phyloP scores from a whole-genome alignment of 2,797 vertebrate species.

The Coreius guichenoti region DNA sequence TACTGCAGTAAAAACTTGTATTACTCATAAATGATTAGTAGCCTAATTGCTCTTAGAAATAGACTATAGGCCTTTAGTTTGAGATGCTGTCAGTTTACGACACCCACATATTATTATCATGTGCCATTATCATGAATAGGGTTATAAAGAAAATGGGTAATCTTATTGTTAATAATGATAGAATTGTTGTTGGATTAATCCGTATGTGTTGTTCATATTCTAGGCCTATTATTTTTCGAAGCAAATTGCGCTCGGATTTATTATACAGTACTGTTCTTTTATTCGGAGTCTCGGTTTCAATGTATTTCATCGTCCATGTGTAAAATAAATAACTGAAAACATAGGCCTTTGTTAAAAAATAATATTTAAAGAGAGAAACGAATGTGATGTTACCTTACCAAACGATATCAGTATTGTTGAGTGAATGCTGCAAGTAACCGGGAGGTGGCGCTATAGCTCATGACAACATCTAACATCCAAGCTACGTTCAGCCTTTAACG shows the following conservation, averaged over 20 bases:
- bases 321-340: neutral
- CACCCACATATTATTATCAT: neutral
- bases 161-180: no score
- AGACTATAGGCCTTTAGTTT: neutral
- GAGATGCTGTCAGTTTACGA: neutral
- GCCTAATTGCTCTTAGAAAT: neutral
- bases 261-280: no score
- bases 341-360: neutral
- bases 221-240: neutral
- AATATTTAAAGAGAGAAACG: neutral
- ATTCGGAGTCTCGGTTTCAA: neutral
- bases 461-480: neutral
- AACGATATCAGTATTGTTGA: neutral
- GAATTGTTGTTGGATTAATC: neutral
- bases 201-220: neutral
- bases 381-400: neutral
- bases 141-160: neutral
- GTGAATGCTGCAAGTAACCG: neutral
- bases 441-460: neutral
- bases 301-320: neutral
- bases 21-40: neutral
- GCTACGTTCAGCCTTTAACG: neutral
- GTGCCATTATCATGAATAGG: neutral
- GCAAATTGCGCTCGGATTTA: neutral
- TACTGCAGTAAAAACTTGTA: neutral